A percentile compares a stretch with the other conserved stretches of the same genome.
Evolutionary conservation across 2,888 invertebrate genomes (phyloP).

Genomic region (Napeogenes inachia): DNA sequence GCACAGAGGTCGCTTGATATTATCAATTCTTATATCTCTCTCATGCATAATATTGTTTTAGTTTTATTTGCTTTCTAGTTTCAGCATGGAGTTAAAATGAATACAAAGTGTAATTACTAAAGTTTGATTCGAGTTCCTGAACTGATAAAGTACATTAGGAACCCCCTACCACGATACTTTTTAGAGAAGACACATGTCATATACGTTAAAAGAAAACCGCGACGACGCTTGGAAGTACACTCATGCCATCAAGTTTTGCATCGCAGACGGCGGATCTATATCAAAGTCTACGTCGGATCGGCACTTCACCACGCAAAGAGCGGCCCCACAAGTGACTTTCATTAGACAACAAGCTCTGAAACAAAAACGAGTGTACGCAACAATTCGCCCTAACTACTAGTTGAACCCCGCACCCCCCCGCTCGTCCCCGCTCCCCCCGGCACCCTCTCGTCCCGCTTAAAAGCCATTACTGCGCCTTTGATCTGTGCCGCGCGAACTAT

Average conservation of each 20-base stretch:
- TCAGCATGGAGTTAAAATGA: no score
- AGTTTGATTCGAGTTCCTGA: no score
- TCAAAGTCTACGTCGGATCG: constrained; percentile 30
- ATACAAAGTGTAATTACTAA: no score
- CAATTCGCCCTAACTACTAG: constrained; percentile 54
- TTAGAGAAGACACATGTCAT: no score
- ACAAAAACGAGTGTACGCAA: constrained; percentile 49
- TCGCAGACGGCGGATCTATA: constrained; percentile 18
- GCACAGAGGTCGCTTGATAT: constrained; percentile 12
- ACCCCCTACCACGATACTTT: no score
- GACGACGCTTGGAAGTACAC: constrained; percentile 13
- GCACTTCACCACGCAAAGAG: constrained; percentile 21
- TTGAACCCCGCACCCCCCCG: constrained; percentile 29
- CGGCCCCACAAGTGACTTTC: constrained; percentile 50
- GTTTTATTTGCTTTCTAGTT: no score
- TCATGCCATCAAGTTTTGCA: constrained; percentile 16
- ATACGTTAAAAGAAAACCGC: neutral
- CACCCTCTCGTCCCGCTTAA: constrained; percentile 51
- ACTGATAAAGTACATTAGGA: no score
- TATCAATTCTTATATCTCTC: constrained; percentile 9
- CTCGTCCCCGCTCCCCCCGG: constrained; percentile 9
- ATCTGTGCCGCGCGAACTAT: constrained; percentile 59
- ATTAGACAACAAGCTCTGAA: constrained; percentile 53
- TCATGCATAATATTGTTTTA: no score
- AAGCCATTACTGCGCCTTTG: constrained; percentile 70